These are phyloP conservation scores for Calcarius lapponicus DNA, from an alignment of 2,797 vertebrate genomes.

Conservation along the genomic window DNA sequence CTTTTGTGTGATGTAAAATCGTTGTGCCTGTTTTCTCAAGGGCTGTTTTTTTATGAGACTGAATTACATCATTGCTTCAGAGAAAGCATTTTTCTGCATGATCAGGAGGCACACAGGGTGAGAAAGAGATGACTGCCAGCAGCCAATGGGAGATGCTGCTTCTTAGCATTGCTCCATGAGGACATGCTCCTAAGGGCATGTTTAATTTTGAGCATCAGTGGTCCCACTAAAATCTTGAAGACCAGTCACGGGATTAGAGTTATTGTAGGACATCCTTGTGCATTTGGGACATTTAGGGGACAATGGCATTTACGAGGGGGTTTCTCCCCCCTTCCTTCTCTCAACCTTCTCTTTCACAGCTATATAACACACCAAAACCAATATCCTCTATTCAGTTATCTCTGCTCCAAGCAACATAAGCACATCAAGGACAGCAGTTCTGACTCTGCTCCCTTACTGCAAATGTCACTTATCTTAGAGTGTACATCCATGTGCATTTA, in stretches of 20 bases:
- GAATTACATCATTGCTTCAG: conserved; percentile 49
- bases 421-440: background rate
- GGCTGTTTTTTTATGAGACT: background rate
- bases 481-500: background rate
- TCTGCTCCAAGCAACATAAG: background rate
- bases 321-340: background rate
- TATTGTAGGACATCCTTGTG: background rate
- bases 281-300: background rate
- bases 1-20: background rate
- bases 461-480: background rate
- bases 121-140: conserved; percentile 9
- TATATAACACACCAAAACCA: background rate
- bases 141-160: background rate
- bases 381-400: background rate
- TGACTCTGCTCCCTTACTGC: background rate
- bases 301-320: background rate
- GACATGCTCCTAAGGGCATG: background rate
- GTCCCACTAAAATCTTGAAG: background rate
- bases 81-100: conserved; percentile 34
- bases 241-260: background rate
- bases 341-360: background rate
- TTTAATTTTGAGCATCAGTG: conserved; percentile 40
- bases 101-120: background rate
- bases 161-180: background rate
- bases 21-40: background rate